Evolutionary conservation across 2,113 vertebrate species (phyloP).

Genomic region (Paradoxurus hermaphroditus): DNA sequence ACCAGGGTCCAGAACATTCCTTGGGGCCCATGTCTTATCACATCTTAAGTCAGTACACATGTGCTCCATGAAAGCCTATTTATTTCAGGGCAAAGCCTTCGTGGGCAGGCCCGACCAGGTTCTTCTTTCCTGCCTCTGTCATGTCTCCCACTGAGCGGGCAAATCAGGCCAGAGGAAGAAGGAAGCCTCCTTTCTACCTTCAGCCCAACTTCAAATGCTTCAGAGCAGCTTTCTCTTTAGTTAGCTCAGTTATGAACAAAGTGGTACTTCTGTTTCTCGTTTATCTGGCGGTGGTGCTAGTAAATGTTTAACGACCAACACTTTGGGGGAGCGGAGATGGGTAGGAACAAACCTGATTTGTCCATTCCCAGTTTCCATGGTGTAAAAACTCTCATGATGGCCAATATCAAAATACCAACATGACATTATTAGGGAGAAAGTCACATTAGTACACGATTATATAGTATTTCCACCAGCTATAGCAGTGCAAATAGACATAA

Average conservation of each 20-base stretch:
- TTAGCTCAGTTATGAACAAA: not conserved
- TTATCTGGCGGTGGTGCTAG: not conserved
- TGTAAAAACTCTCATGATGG: not conserved
- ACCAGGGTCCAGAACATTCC: not conserved
- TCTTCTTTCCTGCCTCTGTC: not conserved
- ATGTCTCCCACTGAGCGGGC: not conserved
- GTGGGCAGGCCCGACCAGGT: fast-evolving
- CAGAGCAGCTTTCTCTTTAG: not conserved
- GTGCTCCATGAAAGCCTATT: not conserved
- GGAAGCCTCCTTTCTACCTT: not conserved
- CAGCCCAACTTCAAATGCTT: not conserved
- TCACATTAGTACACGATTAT: too few species aligned
- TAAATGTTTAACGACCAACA: not conserved
- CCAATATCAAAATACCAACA: not conserved
- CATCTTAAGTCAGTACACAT: not conserved
- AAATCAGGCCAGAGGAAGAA: not conserved
- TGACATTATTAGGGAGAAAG: not conserved
- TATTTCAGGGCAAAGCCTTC: not conserved
- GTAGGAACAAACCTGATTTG: too few species aligned
- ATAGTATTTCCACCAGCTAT: not conserved
- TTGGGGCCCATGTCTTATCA: not conserved
- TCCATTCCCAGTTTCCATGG: not conserved
- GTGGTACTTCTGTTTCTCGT: not conserved
- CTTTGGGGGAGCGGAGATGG: not conserved
- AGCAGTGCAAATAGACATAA: not conserved